Evolutionary conservation across 1,140 invertebrate species (phyloP).

Genomic region (Platyscapa corneri): DNA sequence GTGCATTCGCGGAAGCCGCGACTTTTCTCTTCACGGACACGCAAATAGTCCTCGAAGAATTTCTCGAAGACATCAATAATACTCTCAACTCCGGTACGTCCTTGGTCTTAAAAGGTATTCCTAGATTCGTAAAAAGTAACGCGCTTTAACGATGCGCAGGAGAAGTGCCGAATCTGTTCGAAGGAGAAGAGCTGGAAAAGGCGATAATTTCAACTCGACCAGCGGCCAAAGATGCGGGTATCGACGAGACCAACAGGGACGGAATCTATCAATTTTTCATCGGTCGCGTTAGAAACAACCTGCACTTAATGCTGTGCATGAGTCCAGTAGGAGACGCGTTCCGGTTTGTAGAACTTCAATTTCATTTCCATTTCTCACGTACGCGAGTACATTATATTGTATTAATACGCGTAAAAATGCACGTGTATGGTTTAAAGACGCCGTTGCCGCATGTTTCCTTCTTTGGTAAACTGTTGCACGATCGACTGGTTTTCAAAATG

Average conservation of each 20-base stretch:
- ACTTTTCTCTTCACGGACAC: slow-evolving; percentile 93
- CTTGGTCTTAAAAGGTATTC: background rate
- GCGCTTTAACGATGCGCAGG: slow-evolving; percentile 68
- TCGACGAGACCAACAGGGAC: slow-evolving; percentile 82
- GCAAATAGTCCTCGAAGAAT: slow-evolving; percentile 93
- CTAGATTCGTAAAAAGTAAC: background rate
- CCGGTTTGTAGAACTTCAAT: slow-evolving; percentile 72
- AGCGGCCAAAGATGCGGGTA: slow-evolving; percentile 82
- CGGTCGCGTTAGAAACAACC: slow-evolving; percentile 83
- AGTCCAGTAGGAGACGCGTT: slow-evolving; percentile 91
- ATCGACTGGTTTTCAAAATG: slow-evolving; percentile 95
- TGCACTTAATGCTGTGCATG: slow-evolving; percentile 92
- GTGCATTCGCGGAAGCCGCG: slow-evolving; percentile 84
- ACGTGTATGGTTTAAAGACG: slow-evolving; percentile 70
- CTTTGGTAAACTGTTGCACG: slow-evolving; percentile 93
- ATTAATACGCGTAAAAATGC: background rate
- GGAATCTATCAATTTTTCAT: slow-evolving; percentile 89
- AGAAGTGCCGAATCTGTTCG: slow-evolving; percentile 90
- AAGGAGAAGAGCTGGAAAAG: slow-evolving; percentile 88
- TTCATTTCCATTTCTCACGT: background rate
- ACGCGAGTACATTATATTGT: background rate
- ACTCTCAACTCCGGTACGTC: slow-evolving; percentile 86
- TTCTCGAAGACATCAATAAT: slow-evolving; percentile 94
- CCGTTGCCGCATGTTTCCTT: slow-evolving; percentile 90
- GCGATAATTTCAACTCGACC: slow-evolving; percentile 83